phyloP scores from a whole-genome alignment of 2,797 vertebrate genomes.

The Emys orbicularis region DNA sequence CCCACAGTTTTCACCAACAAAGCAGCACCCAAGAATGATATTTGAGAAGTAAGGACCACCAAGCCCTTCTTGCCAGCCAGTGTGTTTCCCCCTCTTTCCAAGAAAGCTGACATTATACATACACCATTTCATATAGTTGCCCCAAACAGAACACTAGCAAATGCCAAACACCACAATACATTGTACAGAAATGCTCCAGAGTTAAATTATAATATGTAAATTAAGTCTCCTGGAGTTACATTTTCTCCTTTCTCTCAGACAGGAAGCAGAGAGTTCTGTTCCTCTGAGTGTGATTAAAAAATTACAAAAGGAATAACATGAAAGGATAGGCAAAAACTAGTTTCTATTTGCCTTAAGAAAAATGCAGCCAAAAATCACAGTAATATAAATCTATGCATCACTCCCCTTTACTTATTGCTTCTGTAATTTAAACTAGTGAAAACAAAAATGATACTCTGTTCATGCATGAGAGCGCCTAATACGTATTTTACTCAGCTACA shows the following conservation, averaged over 20 bases:
- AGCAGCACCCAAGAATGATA: not conserved
- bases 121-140: not conserved
- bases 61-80: not conserved
- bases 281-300: not conserved
- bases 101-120: not conserved
- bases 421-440: not conserved
- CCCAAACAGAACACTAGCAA: not conserved
- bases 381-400: not conserved
- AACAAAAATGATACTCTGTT: not conserved
- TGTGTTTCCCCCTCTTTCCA: fast-evolving
- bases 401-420: not conserved
- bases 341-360: slow-evolving; percentile 30
- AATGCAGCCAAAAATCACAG: slow-evolving; percentile 15
- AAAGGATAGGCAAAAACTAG: not conserved
- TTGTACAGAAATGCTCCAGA: not conserved
- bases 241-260: not conserved
- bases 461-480: not conserved
- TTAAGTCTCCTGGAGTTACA: not conserved
- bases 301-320: not conserved
- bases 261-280: not conserved
- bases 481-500: slow-evolving; percentile 15
- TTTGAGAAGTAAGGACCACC: not conserved
- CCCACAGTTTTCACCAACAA: not conserved
- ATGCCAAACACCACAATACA: not conserved
- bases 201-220: not conserved